Evolutionary conservation across 1,140 invertebrate species (phyloP), one percentile per base, ranked within the genome.

Genomic region (Euschistus heros): DNA sequence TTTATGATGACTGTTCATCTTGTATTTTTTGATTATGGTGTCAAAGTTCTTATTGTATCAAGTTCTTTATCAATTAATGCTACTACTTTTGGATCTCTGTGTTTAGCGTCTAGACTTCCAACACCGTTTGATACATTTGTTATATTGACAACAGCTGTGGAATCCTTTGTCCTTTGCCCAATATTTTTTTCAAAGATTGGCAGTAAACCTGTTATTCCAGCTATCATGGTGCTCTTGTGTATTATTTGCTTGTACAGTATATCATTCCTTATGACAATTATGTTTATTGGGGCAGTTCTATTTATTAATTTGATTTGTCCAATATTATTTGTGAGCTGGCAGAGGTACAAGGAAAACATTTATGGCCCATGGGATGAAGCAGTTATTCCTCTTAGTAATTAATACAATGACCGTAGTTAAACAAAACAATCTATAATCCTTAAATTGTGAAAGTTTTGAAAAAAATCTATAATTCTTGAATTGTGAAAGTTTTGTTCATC

Each of bases 351-450:
- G 78, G 87, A 92, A 76, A 96, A 94, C 75, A 95, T 94, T 70
- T 88, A 95, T 77, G 94, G 94, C 1, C 93, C 93, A 6, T 97
- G 94, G 93, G 94, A 96, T 78, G 93, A 96, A 74, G 92, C 92
- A 47, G 80, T 90, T 15, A 76, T 81, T 17, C 17, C 22, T n/a
- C 2, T 7, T 1, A 27, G 26, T 59, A 59, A 59, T n/a, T 50
- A 7, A 50, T 10, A 37, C 1, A 10, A 37, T 13, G 5, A 10
- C 7, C 30, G 13, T 37, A 10, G 7, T 37, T 37, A 1, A 10
- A 1, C 1, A 6, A 13, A 37, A 10, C 33, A 4, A 37, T 13
- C 33, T 37, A 6, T 37, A 37, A 4, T 6, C 13, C 8, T 6
- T 6, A 37, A 37, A 13, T 37, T 37, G 6, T 10, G 13, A 30